Evolutionary conservation across 2,113 vertebrate species (phyloP), one percentile per base, ranked within the genome.

Genomic region (Puntigrus tetrazona): DNA sequence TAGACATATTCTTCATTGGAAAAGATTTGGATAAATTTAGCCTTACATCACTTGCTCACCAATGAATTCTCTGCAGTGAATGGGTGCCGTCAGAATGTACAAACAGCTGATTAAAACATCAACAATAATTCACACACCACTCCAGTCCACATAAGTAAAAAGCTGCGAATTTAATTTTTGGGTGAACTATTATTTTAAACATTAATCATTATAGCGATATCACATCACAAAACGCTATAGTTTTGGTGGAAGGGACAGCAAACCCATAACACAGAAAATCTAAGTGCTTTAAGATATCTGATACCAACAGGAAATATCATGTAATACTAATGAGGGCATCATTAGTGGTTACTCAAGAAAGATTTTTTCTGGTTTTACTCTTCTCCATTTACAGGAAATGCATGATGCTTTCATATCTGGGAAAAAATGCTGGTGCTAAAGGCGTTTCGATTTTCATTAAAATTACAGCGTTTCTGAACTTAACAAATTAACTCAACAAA

Each of bases 241-340:
- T 75, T 50, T 75, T 20, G 73, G 16, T 31, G 45, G 8, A n/a
- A 76, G 41, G 9, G 34, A 63, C 7, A 29, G n/a, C 14, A 79
- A 63, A 79, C 20, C 36, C 57, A 27, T 43, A 43, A 43, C n/a
- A 9, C 10, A 43, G 20, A 20, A 18, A 2, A 25, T 31, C 47
- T 20, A 79, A 79, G 38, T 63, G 36, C 38, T 29, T 47, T 63
- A 4, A 38, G 36, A 36, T 22, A 78, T 65, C 52, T 25, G 11
- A 36, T n/a, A 78, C 10, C 78, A 67, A 80, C 59, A 67, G 78
- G 59, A 65, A 80, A 67, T 80, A 27, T 22, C 5, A 67, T 67
- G 8, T 34, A 80, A 47, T 29, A 61, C 76, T 61, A 61, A 78
- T 78, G n/a, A 78, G 34, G 7, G n/a, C 55, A 47, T 80, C 78